These are phyloP conservation scores for Drosophila ogumai DNA, from an alignment of 1,140 invertebrate genomes.

Conservation along the genomic window DNA sequence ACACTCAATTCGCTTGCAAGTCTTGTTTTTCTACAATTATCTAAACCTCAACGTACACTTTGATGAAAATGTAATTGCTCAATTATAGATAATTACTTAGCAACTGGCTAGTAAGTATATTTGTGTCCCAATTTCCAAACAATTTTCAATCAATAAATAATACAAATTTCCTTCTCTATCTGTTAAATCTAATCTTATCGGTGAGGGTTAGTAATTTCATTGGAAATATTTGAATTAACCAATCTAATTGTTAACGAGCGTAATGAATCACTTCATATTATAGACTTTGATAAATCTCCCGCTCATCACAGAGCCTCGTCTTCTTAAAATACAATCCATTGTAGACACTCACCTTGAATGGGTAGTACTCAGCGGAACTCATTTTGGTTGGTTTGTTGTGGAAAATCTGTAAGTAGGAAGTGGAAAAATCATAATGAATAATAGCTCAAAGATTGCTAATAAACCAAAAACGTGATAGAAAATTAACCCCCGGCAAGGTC, in stretches of 20 bases:
- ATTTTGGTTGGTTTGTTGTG: conserved; percentile 59
- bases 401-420: conserved; percentile 65
- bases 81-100: conserved; percentile 32
- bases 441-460: conserved; percentile 23
- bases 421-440: conserved; percentile 45
- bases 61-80: conserved; percentile 25
- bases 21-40: conserved; percentile 26
- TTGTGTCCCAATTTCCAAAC: not conserved
- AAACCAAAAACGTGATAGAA: conserved; percentile 21
- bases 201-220: not conserved
- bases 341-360: conserved; percentile 82
- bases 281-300: conserved; percentile 1
- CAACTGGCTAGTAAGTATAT: not conserved
- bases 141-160: not conserved
- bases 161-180: not conserved
- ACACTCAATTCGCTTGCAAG: not conserved
- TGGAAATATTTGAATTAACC: not conserved
- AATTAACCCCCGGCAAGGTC: conserved; percentile 44
- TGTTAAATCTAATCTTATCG: conserved; percentile 2
- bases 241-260: not conserved
- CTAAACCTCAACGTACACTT: not conserved
- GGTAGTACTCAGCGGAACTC: conserved; percentile 85
- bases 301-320: not conserved
- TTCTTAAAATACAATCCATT: not conserved
- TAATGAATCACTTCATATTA: conserved; percentile 1